A percentile compares a stretch with the other conserved stretches of the same genome.
Conservation (phyloP, 2,888 invertebrate species). For the Apamea anceps region DNA sequence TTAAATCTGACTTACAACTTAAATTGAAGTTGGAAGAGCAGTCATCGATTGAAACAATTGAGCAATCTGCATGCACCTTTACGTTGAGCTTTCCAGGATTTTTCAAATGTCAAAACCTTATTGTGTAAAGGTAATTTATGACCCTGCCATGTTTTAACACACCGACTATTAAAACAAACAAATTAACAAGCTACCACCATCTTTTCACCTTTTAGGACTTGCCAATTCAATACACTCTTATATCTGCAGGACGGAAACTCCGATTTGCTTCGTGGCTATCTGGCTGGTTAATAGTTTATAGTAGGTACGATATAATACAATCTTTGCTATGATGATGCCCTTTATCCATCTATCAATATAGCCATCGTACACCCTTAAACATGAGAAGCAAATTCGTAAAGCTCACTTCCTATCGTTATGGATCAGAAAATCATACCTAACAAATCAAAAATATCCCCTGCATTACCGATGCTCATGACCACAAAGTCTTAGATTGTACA, state of each 20-base stretch:
- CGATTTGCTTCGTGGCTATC: not conserved
- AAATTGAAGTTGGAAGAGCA: not conserved
- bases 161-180: constrained; percentile 10
- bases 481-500: constrained; percentile 35
- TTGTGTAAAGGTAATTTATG: not conserved
- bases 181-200: not conserved
- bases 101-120: not conserved
- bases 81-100: not conserved
- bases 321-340: not conserved
- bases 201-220: not conserved
- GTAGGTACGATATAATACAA: not conserved
- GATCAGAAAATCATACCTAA: not conserved
- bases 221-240: not conserved
- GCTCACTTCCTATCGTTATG: not conserved
- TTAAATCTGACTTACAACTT: not conserved
- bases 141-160: constrained; percentile 9
- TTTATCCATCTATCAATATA: not conserved
- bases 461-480: not conserved
- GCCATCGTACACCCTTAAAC: not conserved
- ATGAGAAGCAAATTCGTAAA: constrained; percentile 8
- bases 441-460: not conserved
- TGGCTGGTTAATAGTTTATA: not conserved
- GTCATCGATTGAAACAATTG: not conserved
- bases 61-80: not conserved
- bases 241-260: not conserved